Evolutionary conservation across 1,140 invertebrate species (phyloP).

Genomic region (Cotesia glomerata): DNA sequence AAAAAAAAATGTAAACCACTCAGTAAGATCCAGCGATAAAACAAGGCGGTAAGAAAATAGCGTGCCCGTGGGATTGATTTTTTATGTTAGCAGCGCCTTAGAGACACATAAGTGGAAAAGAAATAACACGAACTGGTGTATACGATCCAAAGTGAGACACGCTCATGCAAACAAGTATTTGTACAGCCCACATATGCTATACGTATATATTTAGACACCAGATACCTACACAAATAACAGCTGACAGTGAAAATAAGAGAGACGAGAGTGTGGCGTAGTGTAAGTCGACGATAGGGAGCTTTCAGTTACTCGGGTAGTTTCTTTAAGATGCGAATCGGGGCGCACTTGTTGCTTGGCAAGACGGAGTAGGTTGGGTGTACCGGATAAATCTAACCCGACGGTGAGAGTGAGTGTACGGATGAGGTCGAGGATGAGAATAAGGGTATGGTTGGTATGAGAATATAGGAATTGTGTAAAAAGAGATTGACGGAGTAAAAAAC

Average conservation of each 20-base stretch:
- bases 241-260: constrained; percentile 27
- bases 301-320: constrained; percentile 43
- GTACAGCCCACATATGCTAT: neutral
- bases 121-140: neutral
- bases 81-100: neutral
- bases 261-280: neutral
- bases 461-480: constrained; percentile 21
- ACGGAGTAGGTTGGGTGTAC: constrained; percentile 36
- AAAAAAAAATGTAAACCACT: neutral
- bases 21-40: constrained; percentile 17
- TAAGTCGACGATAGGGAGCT: constrained; percentile 15
- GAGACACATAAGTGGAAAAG: constrained; percentile 14
- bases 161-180: neutral
- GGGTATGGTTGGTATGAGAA: constrained; percentile 27
- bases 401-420: no score
- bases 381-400: constrained; percentile 5
- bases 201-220: no score
- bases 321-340: constrained; percentile 58
- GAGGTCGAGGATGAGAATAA: constrained; percentile 25
- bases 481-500: constrained; percentile 34
- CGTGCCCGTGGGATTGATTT: constrained; percentile 22
- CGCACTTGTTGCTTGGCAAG: constrained; percentile 60
- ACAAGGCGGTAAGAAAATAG: constrained; percentile 22
- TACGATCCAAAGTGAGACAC: constrained; percentile 12
- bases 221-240: constrained; percentile 19